A percentile compares a stretch with the other conserved stretches of the same genome.
Evolutionary conservation across 2,113 vertebrate genomes (phyloP).

Genomic region (Centropus unirufus): DNA sequence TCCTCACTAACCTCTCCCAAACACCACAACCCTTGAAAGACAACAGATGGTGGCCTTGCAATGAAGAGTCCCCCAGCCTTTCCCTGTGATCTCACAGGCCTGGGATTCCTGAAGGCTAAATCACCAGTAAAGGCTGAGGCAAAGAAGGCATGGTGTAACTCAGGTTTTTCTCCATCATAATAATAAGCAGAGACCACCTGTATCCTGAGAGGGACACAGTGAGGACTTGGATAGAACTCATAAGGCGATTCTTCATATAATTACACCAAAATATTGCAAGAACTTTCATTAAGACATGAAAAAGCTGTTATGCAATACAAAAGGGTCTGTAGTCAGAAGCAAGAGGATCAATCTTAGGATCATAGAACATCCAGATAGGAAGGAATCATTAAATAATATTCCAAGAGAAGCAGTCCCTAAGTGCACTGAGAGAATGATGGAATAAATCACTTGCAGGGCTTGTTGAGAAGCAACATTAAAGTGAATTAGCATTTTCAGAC

Average conservation of each 20-base stretch:
- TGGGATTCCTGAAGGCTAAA: not conserved
- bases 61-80: not conserved
- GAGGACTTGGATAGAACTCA: not conserved
- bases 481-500: not conserved
- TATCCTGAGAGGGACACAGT: not conserved
- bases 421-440: not conserved
- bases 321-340: not conserved
- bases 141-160: not conserved
- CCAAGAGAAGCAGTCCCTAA: not conserved
- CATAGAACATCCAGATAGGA: not conserved
- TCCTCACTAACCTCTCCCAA: not conserved
- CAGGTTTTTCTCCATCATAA: not conserved
- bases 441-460: not conserved
- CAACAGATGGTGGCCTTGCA: not conserved
- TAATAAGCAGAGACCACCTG: not conserved
- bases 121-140: not conserved
- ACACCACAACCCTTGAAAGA: not conserved
- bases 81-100: not conserved
- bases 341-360: not conserved
- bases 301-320: not conserved
- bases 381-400: not conserved
- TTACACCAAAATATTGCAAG: not conserved
- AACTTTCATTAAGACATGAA: not conserved
- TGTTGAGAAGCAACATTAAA: not conserved
- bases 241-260: not conserved